Base-by-base conservation (phyloP, 2,113 vertebrate species). In the Gobius niger region DNA sequence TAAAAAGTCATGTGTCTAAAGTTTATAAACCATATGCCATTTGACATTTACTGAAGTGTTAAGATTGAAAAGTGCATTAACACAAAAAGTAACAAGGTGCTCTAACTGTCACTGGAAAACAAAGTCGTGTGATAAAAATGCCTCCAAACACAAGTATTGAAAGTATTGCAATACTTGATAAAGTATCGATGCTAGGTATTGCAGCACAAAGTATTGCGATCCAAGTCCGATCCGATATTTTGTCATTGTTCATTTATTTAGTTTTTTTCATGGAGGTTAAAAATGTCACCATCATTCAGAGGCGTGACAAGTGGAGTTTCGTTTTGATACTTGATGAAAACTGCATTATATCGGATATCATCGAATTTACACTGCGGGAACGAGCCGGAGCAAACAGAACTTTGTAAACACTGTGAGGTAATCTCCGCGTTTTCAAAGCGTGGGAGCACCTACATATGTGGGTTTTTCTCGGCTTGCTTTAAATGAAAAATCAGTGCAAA, bases 401-500 rank as follows among this genome's bases (percentile, higher is more conserved):
- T 9, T 7, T 6, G 54, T 57, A 40, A 57, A 57, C 54, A 40
- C 40, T 40, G 40, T 60, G 40, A 7, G 9, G 40, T 60, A 44
- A 60, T 60, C 57, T 57, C 54, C 24, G 24, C 53, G 24, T 57
- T 57, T 42, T 24, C 24, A 44, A n/a, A 1, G 2, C 0, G 47
- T 63, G 54, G 52, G 69, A 76, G 72, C 69, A 82, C 16, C 65
- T 11, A 54, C 4, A 72, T 67, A 19, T 57, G 19, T 62, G 41
- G 59, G 61, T 72, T 40, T 34, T 53, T 47, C 82, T 73, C 64
- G 78, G 67, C 68, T 85, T 73, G 44, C 19, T 7, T 64, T 77
- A 83, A 81, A 67, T 62, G 66, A 18, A 78, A 78, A 85, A 83
- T 84, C 68, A 7, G n/a, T 72, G 52, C 56, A 44, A 41, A 72